Evolutionary conservation across 1,140 invertebrate genomes (phyloP), one percentile per base, ranked within the genome.

Genomic region (Lordiphosa stackelbergi): DNA sequence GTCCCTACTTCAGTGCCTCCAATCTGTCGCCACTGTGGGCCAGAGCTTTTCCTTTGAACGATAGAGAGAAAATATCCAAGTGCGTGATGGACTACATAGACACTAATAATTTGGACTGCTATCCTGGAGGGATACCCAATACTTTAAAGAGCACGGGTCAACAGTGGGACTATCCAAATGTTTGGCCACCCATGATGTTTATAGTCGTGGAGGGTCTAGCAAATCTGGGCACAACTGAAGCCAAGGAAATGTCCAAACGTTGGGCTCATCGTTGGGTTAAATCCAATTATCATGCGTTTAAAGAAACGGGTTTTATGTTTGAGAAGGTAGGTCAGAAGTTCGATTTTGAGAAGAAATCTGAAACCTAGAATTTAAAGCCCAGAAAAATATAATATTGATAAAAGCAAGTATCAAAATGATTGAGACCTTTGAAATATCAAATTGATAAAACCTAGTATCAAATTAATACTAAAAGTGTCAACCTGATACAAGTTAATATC

Each of bases 101-200:
- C 69, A 91, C 92, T 62, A 91, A 90, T 38, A 91, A 93, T 59
- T 91, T 95, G 12, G 79, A 91, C 88, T 87, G 52, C 65, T 75
- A 88, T 88, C 78, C 81, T 4, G 88, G 85, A 8, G 96, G 96
- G 5, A 92, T 97, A 43, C 96, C 96, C 1, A 92, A 95, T 0
- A 95, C 95, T 0, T 87, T 95, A 6, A 2, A 92, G 69, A 91
- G 93, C 11, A 93, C 94, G 0, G 94, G 94, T 3, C 95, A 97
- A 85, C 95, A 97, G 78, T 98, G 96, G 96, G 97, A 98, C 88
- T 97, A 93, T 69, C 96, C 97, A 0, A 97, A 98, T 85, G 95
- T 94, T 0, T 98, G 96, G 95, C 93, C 95, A 2, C 96, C 96
- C 0, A 88, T 96, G 6, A 95, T 97, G 69, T 91, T 95, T 73